Evolutionary conservation across 2,113 vertebrate species (phyloP), one percentile per base, ranked within the genome.

Genomic region (Corythoichthys intestinalis): DNA sequence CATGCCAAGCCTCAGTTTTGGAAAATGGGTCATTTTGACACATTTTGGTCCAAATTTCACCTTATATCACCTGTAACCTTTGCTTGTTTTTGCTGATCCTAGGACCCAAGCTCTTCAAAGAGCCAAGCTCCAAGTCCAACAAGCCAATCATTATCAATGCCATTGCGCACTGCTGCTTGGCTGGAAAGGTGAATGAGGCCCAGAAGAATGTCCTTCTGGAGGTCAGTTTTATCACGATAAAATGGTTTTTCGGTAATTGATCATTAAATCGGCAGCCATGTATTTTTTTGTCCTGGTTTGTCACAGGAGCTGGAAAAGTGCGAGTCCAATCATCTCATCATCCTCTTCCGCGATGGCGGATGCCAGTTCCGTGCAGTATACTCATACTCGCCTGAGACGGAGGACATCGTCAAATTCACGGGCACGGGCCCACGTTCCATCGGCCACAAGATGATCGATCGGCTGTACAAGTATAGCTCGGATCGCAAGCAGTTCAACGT

Each of bases 41-140:
- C 9, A 7, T 44, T 44, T 7, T 44, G 41, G 6, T 5, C 9
- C 12, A 44, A 6, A 14, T 35, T 39, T 3, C 35, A 15, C 3
- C 6, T 57, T 58, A 11, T 15, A 0, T 57, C 15, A 28, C 38
- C 46, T 37, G 46, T 0, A 50, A 64, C 2, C 1, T 47, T 20
- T 71, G 12, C 2, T 53, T 15, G 11, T 8, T 6, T 69, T 65
- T 72, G 1, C 72, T 59, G 66, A 7, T 71, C 39, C 12, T 71
- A 98, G 97, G 97, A 77, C 95, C 96, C 15, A 97, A 94, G 87
- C 91, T 98, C 53, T 98, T 98, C 75, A 98, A 95, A 85, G 96
- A 98, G 47, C 96, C 96, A 11, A 96, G 95, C 66, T 95, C 95
- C 76, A 98, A 98, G 70, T 98, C 97, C 17, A 98, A 98, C 92